Base-by-base conservation (phyloP, 2,797 vertebrate genomes). In the Pseudocheirus occidentalis region DNA sequence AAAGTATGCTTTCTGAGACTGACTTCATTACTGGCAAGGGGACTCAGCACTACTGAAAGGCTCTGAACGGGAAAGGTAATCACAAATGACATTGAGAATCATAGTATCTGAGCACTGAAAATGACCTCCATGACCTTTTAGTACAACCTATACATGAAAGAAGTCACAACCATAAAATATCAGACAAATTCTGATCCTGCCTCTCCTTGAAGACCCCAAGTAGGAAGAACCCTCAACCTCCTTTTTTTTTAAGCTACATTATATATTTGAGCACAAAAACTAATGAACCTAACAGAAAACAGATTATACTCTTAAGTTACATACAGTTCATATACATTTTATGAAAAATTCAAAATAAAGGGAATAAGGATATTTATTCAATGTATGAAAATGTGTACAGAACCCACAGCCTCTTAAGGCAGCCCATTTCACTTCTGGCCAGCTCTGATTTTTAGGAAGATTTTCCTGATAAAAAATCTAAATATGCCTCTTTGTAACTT, bases 201-300 rank as follows among this genome's bases (percentile, higher is more conserved):
- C 59, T 62, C 12, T 66, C 62, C n/a, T 40, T 73, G 62, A 73
- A 73, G 34, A 18, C 4, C 34, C n/a, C 62, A 73, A 40, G 34
- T 5, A 73, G 34, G 62, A 14, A 3, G n/a, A 18, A 40, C 62
- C 14, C 5, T 40, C 14, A 40, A 18, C 14, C 14, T 66, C 31
- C n/a, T 34, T 66, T 66, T 59, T 66, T 13, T 34, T 12, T 95
- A 97, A 98, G 93, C 95, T 97, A 95, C 13, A 96, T 55, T 58
- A 0, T 97, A 2, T 98, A 98, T 97, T 97, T 98, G 97, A 96
- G 96, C 97, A 98, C 94, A 96, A 98, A 66, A 97, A 98, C 93
- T 95, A 95, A 90, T 31, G 40, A 66, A 92, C 73, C 50, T 90
- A 89, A 98, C 91, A 97, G 92, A 94, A 91, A 97, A 94, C 34